Evolutionary conservation across 92 coral and sea anemone species (phyloP), one percentile per base, ranked within the genome.

Genomic region (Paragorgia papillata): DNA sequence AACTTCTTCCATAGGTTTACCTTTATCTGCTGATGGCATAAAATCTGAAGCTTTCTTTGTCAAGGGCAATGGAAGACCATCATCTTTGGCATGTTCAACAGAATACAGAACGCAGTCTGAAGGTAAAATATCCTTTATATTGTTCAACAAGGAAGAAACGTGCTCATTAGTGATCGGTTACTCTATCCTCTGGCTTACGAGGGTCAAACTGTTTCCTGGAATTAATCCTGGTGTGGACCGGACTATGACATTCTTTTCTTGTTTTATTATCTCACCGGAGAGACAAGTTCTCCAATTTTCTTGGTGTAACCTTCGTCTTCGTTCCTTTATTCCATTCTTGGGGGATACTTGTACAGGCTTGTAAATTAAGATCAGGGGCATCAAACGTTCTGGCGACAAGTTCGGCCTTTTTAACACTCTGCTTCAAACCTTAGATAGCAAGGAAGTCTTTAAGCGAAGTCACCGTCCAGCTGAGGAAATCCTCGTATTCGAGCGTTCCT

Each of bases 101-200:
- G 83, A 84, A 25, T 78, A 49, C 63, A 83, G 79, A 28, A 81
- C 88, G 76, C 88, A 76, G 49, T 76, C 84, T 34, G 71, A 75
- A 65, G 90, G 84, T 31, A 82, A 6, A 58, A 20, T 44, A 17
- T 76, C 33, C 10, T 31, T 76, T 1, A 4, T n/a, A n/a, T n/a
- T n/a, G n/a, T n/a, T n/a, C n/a, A n/a, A n/a, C n/a, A n/a, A n/a
- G n/a, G n/a, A n/a, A 32, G 84, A 66, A 14, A 79, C 84, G 10
- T 27, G 43, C 7, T 79, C 84, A 79, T 67, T 66, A 61, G 34
- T 66, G 13, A 79, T 33, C 30, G 33, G 62, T 33, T 69, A n/a
- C n/a, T n/a, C 82, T 79, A 19, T 79, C 24, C 54, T 50, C 33
- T 33, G 79, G 79, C 33, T 68, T 66, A 32, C 84, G 50, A 0